Base-by-base conservation (phyloP, 2,888 invertebrate species). In the Tenthredo amoena region DNA sequence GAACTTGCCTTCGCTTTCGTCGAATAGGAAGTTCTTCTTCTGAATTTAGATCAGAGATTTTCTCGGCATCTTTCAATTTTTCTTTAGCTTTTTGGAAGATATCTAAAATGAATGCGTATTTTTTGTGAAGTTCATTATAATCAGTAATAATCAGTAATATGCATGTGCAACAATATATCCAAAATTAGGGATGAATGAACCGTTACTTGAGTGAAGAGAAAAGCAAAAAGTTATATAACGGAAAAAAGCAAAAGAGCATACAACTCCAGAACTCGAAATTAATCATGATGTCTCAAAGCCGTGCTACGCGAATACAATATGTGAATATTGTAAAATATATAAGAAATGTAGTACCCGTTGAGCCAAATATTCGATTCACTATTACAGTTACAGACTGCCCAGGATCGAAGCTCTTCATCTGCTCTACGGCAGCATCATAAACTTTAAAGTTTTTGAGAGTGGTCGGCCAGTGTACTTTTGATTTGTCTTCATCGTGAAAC, bases 1-100 rank as follows among this genome's bases (percentile, higher is more conserved):
- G 21, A 21, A 2, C 26, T 76, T 31, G 76, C 50, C 76, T 76
- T 50, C 50, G 47, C 21, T 76, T 76, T 76, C 50, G 26, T 26
- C 12, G 50, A 18, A 21, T 50, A n/a, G 47, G 9, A 50, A 76
- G 3, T 76, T 76, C 76, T 26, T 47, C 76, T 7, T 76, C 76
- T 12, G 76, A 50, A 26, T 76, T 76, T 5, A 76, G 26, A 50
- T 76, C 76, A 76, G 76, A 76, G 50, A 76, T 50, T 43, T 50
- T 76, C 31, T 76, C 76, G 0, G 76, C 50, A 12, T 76, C 76
- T 26, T 50, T 50, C 10, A 76, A 76, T 47, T 76, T 76, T 18
- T 76, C 15, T 76, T 76, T 50, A 9, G 76, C 76, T 50, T 43
- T 50, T 31, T 76, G 76, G 31, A 76, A 76, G 50, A 26, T 1